A percentile compares a stretch with the other conserved stretches of the same genome.
Evolutionary conservation across 1,140 invertebrate species (phyloP).

Genomic region (Dinothrombium tinctorium): DNA sequence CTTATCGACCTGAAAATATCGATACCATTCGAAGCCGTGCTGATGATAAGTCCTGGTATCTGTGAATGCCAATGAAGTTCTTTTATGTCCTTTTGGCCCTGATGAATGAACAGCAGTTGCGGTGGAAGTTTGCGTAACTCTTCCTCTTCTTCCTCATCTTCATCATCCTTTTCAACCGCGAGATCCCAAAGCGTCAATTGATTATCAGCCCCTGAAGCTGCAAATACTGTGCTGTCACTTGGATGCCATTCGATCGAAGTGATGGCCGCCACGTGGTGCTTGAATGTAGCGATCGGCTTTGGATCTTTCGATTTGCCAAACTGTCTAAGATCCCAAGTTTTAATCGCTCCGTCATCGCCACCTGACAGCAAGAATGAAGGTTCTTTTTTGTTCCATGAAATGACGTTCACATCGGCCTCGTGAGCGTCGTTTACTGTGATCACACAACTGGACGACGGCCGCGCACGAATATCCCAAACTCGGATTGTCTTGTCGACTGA

Average conservation of each 20-base stretch:
- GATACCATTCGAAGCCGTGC: conserved; percentile 78
- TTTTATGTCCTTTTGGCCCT: conserved; percentile 92
- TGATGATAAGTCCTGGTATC: conserved; percentile 71
- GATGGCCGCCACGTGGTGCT: conserved; percentile 70
- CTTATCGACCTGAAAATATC: conserved; percentile 97
- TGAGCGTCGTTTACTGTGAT: conserved; percentile 66
- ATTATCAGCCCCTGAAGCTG: conserved; percentile 76
- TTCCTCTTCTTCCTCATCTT: conserved; percentile 28
- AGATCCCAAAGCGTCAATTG: conserved; percentile 95
- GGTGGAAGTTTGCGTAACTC: conserved; percentile 46
- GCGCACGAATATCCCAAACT: conserved; percentile 47
- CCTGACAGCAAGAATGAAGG: conserved; percentile 63
- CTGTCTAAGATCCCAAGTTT: conserved; percentile 83
- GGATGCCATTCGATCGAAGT: conserved; percentile 76
- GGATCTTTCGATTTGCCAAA: conserved; percentile 25
- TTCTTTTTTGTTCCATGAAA: conserved; percentile 82
- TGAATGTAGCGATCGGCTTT: conserved; percentile 65
- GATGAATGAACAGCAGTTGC: conserved; percentile 90
- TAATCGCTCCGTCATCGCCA: conserved; percentile 81
- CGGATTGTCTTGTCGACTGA: conserved; percentile 61
- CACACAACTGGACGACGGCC: conserved; percentile 71
- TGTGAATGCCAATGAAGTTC: conserved; percentile 97
- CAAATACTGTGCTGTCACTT: conserved; percentile 67
- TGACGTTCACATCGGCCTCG: conserved; percentile 81
- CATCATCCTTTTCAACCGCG: conserved; percentile 56